Conservation (phyloP, 1,140 invertebrate species). For the Atta texana region DNA sequence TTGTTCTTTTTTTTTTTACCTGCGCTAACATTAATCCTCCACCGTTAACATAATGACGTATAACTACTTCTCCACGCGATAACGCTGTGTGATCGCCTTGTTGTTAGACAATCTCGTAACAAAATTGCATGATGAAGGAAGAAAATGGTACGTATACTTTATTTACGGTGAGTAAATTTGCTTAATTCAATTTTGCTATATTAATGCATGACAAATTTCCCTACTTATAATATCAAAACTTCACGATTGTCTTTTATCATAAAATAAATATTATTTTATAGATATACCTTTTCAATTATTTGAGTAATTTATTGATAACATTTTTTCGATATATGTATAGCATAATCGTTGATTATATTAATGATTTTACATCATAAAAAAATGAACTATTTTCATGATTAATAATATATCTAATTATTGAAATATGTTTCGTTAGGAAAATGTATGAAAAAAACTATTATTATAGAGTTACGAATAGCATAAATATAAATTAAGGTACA, state of each 20-base stretch:
- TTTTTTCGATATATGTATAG: not conserved
- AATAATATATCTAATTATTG: not conserved
- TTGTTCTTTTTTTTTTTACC: conserved; percentile 51
- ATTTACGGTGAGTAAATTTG: conserved; percentile 72
- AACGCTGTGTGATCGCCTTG: conserved; percentile 61
- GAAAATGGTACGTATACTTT: conserved; percentile 71
- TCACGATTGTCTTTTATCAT: conserved; percentile 44
- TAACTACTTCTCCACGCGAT: conserved; percentile 55
- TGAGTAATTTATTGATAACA: not conserved
- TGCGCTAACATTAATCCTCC: conserved; percentile 46
- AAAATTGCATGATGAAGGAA: conserved; percentile 67
- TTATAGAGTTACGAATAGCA: not conserved
- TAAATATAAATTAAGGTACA: not conserved
- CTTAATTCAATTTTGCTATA: conserved; percentile 68
- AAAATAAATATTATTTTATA: conserved; percentile 19
- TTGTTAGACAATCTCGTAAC: conserved; percentile 62
- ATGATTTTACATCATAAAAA: not conserved
- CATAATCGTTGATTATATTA: not conserved
- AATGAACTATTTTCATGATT: not conserved
- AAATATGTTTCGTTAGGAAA: not conserved
- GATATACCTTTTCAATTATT: conserved; percentile 2
- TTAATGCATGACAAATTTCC: conserved; percentile 44
- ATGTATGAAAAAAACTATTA: not conserved
- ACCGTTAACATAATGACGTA: conserved; percentile 52
- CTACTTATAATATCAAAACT: conserved; percentile 19